Evolutionary conservation across 2,797 vertebrate species (phyloP).

Genomic region (Pangasius macronema): DNA sequence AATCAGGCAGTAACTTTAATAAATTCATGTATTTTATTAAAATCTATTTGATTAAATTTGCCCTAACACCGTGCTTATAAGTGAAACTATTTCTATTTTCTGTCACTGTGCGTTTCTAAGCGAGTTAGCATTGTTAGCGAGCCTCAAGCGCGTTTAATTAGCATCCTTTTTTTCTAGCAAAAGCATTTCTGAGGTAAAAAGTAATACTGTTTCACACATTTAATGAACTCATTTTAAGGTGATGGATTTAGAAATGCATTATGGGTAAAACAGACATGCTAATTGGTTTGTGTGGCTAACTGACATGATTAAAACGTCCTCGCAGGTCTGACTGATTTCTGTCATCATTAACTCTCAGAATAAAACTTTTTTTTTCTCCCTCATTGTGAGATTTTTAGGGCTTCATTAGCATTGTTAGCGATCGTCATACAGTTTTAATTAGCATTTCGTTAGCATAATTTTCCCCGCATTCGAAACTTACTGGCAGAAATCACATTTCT

Average conservation of each 20-base stretch:
- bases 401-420: conserved; percentile 12
- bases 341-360: neutral
- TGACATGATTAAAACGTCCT: neutral
- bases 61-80: neutral
- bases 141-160: neutral
- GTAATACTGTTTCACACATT: neutral
- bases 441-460: conserved; percentile 1
- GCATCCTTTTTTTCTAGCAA: neutral
- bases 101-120: neutral
- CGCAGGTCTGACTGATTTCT: neutral
- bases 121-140: neutral
- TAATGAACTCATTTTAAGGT: neutral
- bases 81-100: neutral
- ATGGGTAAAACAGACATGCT: neutral
- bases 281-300: neutral
- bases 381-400: neutral
- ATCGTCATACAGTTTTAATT: neutral
- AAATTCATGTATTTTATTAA: neutral
- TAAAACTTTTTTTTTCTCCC: neutral
- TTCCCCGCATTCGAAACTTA: neutral
- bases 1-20: neutral
- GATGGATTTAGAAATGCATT: neutral
- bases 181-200: neutral
- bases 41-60: neutral
- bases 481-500: neutral